Conservation (phyloP, 2,888 invertebrate species). For the Cerastis rubricosa region DNA sequence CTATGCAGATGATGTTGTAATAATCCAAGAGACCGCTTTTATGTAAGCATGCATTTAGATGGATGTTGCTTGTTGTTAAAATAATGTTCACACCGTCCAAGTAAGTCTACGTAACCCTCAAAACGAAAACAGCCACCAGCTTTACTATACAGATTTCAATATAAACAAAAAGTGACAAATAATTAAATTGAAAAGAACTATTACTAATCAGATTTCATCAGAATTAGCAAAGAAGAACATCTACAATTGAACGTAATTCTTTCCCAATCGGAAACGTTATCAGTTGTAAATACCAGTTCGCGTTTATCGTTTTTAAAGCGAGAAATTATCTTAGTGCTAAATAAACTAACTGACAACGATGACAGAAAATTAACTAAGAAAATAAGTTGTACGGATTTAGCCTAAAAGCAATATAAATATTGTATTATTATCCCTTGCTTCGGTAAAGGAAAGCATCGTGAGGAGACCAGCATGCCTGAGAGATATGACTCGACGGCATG, state of each 20-base stretch:
- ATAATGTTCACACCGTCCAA: no score
- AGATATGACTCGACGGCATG: no score
- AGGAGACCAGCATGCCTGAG: no score
- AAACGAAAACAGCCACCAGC: no score
- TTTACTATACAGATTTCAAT: no score
- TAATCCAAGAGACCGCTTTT: no score
- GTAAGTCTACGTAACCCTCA: no score
- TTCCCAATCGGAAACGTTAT: conserved; percentile 19
- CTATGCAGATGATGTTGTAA: no score
- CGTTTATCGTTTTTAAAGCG: conserved; percentile 14
- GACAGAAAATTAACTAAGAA: not conserved
- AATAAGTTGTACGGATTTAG: not conserved
- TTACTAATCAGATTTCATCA: conserved; percentile 13
- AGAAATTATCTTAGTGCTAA: conserved; percentile 21
- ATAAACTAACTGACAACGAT: not conserved
- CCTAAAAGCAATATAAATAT: not conserved
- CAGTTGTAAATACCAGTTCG: conserved; percentile 26
- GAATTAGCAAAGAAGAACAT: not conserved
- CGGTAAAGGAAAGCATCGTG: no score
- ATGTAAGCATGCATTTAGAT: no score
- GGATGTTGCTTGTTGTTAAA: no score
- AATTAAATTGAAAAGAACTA: not conserved
- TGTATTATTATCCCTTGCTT: no score
- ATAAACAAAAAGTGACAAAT: not conserved
- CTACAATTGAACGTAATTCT: conserved; percentile 8